Conservation (phyloP, 1,140 invertebrate genomes). For the Thaumatotibia leucotreta region DNA sequence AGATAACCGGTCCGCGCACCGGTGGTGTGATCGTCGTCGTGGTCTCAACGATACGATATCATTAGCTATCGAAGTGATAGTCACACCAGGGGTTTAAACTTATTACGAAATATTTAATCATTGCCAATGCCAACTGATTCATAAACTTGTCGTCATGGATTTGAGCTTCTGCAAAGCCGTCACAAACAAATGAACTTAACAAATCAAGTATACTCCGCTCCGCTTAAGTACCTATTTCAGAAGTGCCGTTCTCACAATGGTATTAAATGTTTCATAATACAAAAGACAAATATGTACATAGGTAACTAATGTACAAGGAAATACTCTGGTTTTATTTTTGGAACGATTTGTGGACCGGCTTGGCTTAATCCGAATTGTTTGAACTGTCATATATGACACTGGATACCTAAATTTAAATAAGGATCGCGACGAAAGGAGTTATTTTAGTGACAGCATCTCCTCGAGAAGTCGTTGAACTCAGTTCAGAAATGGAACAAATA, state of each 20-base stretch:
- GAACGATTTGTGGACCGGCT: neutral
- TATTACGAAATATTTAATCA: neutral
- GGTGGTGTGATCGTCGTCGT: conserved; percentile 55
- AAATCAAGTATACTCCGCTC: neutral
- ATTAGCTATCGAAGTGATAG: conserved; percentile 44
- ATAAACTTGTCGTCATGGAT: neutral
- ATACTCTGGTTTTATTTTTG: neutral
- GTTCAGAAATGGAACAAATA: conserved; percentile 7
- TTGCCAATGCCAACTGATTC: neutral
- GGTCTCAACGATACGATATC: conserved; percentile 43
- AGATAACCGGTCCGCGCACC: conserved; percentile 54
- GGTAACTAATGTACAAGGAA: neutral
- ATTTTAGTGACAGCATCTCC: conserved; percentile 39
- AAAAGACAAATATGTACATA: neutral
- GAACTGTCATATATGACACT: neutral
- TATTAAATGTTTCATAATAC: neutral
- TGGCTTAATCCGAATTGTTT: neutral
- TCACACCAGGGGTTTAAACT: conserved; percentile 21
- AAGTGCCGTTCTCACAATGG: neutral
- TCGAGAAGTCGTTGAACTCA: conserved; percentile 41
- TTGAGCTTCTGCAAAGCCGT: neutral
- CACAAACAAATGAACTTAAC: neutral
- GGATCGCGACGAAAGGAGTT: conserved; percentile 23
- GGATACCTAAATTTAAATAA: conserved; percentile 16
- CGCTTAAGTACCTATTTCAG: neutral